These are phyloP conservation scores for Rhinopomastus cyanomelas DNA, from an alignment of 2,113 vertebrate genomes.

Conservation along the genomic window DNA sequence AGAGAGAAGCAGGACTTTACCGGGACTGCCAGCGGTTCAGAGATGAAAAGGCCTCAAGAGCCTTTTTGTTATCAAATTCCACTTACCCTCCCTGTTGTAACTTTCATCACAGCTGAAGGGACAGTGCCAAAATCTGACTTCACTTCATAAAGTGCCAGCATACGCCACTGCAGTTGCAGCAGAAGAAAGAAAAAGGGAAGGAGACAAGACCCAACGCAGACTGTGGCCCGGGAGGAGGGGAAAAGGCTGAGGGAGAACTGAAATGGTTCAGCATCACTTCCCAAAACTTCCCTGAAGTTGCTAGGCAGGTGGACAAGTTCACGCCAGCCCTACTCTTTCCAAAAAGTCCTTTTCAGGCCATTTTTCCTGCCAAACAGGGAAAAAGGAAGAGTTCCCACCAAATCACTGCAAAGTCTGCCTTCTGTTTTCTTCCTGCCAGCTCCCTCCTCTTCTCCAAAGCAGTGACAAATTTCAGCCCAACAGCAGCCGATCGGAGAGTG, in stretches of 20 bases:
- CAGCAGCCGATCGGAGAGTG: background rate
- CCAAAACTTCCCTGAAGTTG: background rate
- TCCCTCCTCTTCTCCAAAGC: background rate
- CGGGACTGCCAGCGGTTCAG: conserved; percentile 35
- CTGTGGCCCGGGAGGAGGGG: background rate
- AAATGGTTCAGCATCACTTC: background rate
- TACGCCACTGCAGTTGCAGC: conserved; percentile 11
- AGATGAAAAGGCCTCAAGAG: conserved; percentile 45
- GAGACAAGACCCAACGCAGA: background rate
- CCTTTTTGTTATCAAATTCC: conserved; percentile 65
- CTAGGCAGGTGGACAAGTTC: conserved; percentile 27
- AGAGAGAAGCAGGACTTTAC: conserved; percentile 18
- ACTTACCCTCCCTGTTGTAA: conserved; percentile 42
- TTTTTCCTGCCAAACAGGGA: background rate
- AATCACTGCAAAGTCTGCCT: background rate
- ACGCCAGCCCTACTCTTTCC: background rate
- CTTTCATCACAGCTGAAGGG: conserved; percentile 46
- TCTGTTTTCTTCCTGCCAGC: background rate
- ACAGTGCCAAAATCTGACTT: conserved; percentile 55
- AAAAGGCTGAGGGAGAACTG: background rate
- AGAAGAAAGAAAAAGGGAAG: conserved; percentile 34
- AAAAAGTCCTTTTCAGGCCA: background rate
- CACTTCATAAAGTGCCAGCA: background rate
- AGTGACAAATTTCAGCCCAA: background rate
- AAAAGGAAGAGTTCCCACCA: background rate